Conservation (phyloP, 2,113 vertebrate species). For the Tringa solitaria region DNA sequence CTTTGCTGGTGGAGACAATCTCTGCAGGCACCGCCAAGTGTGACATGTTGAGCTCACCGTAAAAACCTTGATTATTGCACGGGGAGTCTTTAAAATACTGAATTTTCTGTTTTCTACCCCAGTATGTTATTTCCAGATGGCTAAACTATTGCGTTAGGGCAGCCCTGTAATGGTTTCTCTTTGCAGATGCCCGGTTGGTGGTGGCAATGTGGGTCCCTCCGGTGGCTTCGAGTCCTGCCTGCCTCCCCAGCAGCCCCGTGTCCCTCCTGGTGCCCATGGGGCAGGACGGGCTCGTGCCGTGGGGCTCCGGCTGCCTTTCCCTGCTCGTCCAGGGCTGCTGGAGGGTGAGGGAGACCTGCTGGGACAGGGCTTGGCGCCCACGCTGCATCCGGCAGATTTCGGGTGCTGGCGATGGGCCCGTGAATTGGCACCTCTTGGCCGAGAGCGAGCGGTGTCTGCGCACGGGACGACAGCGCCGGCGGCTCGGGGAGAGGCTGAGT, state of each 20-base stretch:
- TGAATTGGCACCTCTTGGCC: background rate
- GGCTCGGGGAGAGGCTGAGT: background rate
- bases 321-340: background rate
- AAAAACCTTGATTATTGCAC: background rate
- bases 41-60: background rate
- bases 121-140: accelerated
- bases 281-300: accelerated
- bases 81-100: background rate
- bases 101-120: background rate
- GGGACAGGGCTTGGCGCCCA: background rate
- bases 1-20: constrained; percentile 45
- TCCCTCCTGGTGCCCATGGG: background rate
- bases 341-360: accelerated
- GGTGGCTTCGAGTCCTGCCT: background rate
- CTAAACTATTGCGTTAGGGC: background rate
- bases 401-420: background rate
- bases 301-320: background rate
- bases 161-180: accelerated
- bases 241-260: accelerated
- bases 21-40: constrained; percentile 29
- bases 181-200: accelerated
- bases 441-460: accelerated
- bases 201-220: accelerated
- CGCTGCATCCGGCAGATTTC: accelerated
- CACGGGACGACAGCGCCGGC: accelerated